Evolutionary conservation across 35 echinoderm and acorn worm species (phyloP).

Genomic region (Apostichopus californicus): DNA sequence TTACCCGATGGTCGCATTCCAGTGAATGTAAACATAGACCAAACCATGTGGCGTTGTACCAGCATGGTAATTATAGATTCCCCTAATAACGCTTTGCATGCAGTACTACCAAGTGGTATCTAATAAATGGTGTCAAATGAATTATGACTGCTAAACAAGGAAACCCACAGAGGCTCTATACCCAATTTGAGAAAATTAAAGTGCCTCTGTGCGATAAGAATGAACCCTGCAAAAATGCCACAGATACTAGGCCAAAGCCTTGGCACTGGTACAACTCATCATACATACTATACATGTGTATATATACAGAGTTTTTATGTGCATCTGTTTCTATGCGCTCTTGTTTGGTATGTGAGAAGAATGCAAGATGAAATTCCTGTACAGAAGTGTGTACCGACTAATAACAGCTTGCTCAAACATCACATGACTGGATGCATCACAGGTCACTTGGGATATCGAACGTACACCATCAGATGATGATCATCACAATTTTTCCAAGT

Average conservation of each 20-base stretch:
- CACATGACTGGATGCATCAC: neutral
- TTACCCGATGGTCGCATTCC: neutral
- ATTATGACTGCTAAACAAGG: conserved; percentile 55
- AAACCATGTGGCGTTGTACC: conserved; percentile 5
- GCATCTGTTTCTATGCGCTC: conserved; percentile 24
- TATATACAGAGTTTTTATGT: neutral
- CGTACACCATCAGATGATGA: too few species aligned
- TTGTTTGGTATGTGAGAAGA: conserved; percentile 35
- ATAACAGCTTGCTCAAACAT: neutral
- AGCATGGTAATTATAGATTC: conserved; percentile 9
- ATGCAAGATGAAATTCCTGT: conserved; percentile 23
- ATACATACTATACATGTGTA: neutral
- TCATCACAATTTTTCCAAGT: too few species aligned
- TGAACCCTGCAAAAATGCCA: conserved; percentile 2
- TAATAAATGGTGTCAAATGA: conserved; percentile 50
- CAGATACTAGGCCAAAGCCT: conserved; percentile 37
- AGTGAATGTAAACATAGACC: conserved; percentile 14
- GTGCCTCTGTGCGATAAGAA: neutral
- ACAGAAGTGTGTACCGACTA: neutral
- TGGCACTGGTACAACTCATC: neutral
- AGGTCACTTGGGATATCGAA: neutral
- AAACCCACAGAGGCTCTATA: conserved; percentile 37
- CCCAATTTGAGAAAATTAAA: conserved; percentile 44
- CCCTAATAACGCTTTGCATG: neutral
- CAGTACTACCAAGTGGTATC: neutral